Conservation (phyloP, 2,113 vertebrate genomes). For the Megaceryle torquata region DNA sequence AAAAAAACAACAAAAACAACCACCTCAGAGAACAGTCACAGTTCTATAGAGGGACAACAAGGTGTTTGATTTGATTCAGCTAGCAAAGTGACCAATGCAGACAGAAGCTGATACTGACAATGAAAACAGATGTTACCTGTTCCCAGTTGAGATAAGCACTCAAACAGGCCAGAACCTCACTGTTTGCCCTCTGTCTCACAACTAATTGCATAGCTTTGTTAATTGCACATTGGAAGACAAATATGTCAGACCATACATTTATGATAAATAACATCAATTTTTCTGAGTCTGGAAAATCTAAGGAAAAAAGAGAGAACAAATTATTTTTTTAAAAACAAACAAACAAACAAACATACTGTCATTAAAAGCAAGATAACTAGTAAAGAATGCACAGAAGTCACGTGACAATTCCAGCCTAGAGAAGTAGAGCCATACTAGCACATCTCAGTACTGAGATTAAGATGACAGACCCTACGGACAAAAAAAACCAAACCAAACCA, state of each 20-base stretch:
- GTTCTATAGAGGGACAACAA: background rate
- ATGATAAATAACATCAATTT: constrained; percentile 88
- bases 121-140: constrained; percentile 75
- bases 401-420: background rate
- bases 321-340: background rate
- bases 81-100: background rate
- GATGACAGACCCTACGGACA: no score
- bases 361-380: background rate
- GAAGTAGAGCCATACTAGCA: background rate
- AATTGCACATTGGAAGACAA: constrained; percentile 77
- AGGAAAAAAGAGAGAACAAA: background rate
- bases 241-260: constrained; percentile 85
- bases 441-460: background rate
- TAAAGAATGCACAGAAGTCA: background rate
- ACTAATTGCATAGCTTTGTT: constrained; percentile 86
- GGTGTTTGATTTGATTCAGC: background rate
- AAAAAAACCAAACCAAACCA: no score
- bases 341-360: background rate
- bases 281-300: constrained; percentile 86
- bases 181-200: constrained; percentile 77
- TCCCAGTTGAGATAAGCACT: constrained; percentile 86
- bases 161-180: constrained; percentile 76
- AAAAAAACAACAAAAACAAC: background rate
- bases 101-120: background rate
- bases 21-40: background rate